Conservation (phyloP, 2,888 invertebrate species). For the Amblyteles armatorius region DNA sequence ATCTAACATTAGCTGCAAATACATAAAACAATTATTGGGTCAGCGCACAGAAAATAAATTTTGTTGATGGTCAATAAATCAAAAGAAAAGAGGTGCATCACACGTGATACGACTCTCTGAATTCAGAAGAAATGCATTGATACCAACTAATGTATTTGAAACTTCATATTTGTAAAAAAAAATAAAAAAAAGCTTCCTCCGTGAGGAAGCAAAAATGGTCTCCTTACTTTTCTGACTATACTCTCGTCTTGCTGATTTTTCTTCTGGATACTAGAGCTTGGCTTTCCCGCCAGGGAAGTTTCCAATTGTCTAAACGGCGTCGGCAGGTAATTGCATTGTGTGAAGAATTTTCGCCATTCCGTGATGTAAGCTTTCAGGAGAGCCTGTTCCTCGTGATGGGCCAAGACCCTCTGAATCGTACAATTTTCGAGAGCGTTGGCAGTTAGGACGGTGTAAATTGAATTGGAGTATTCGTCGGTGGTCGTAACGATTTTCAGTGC, state of each 20-base stretch:
- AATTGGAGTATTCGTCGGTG: neutral
- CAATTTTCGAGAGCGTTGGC: constrained; percentile 44
- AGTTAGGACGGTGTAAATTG: neutral
- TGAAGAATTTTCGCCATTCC: constrained; percentile 99
- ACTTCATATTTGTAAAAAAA: no score
- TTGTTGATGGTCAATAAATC: no score
- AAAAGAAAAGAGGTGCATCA: neutral
- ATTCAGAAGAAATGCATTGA: neutral
- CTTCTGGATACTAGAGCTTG: constrained; percentile 80
- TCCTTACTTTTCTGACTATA: constrained; percentile 91
- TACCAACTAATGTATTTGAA: no score
- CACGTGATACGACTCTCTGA: neutral
- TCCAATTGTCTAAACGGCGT: constrained; percentile 98
- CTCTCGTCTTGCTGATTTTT: constrained; percentile 91
- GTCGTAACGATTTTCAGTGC: neutral
- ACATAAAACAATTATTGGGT: constrained; percentile 10
- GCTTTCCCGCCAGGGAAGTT: constrained; percentile 92
- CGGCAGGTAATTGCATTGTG: constrained; percentile 98
- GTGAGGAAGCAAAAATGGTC: neutral
- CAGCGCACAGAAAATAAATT: no score
- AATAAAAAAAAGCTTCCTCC: no score
- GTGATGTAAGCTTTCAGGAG: constrained; percentile 98
- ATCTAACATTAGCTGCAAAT: constrained; percentile 95
- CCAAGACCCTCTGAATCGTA: constrained; percentile 89
- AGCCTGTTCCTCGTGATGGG: constrained; percentile 97